phyloP scores from a whole-genome alignment of 1,140 invertebrate genomes.

The Apis laboriosa region DNA sequence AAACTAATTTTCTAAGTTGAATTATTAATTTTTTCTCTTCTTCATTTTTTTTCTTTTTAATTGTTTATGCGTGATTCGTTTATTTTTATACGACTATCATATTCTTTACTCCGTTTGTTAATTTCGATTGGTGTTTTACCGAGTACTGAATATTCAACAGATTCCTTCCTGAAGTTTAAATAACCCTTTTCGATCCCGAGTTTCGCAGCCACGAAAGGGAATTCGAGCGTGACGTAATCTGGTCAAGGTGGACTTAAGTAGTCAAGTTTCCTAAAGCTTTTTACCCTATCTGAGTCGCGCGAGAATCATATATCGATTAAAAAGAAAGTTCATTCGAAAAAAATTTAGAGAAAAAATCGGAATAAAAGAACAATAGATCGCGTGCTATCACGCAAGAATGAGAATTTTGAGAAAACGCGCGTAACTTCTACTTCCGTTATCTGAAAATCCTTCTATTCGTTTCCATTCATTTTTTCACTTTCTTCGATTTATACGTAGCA shows the following conservation, averaged over 20 bases:
- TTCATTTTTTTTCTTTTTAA: neutral
- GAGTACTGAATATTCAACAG: neutral
- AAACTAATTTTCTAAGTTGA: neutral
- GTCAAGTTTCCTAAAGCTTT: slow-evolving; percentile 13
- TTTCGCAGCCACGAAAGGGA: slow-evolving; percentile 3
- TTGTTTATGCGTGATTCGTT: neutral
- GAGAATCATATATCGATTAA: slow-evolving; percentile 19
- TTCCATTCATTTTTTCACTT: neutral
- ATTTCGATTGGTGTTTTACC: neutral
- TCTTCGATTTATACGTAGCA: neutral
- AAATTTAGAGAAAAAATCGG: neutral
- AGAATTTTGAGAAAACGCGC: too few species aligned
- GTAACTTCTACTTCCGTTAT: too few species aligned
- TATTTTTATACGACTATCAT: too few species aligned
- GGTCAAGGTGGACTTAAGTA: slow-evolving; percentile 26
- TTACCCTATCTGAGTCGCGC: neutral
- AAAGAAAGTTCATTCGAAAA: neutral
- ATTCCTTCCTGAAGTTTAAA: slow-evolving; percentile 10
- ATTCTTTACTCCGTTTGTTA: neutral
- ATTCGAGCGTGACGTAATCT: slow-evolving; percentile 32
- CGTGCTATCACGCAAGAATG: too few species aligned
- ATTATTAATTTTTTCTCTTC: neutral
- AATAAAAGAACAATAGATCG: too few species aligned
- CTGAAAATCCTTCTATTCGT: neutral
- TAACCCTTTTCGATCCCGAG: neutral